phyloP scores from a whole-genome alignment of 2,888 invertebrate genomes.

The Ptilodon capucinus region DNA sequence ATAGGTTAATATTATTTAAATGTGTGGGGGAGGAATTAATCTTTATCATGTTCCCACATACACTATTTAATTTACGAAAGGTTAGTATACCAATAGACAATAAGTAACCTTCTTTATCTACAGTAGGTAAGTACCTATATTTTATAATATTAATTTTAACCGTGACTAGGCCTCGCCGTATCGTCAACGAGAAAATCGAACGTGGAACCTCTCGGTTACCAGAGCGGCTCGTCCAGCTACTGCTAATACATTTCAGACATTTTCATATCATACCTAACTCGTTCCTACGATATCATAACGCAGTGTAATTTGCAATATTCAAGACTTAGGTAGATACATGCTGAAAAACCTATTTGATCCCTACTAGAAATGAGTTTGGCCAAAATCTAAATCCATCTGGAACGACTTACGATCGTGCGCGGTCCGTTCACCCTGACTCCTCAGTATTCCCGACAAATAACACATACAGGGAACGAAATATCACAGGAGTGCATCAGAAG shows the following conservation, averaged over 20 bases:
- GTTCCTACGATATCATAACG: constrained; percentile 2
- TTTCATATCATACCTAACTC: neutral
- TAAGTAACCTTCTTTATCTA: no score
- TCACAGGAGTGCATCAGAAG: no score
- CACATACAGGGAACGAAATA: constrained; percentile 5
- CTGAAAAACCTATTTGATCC: constrained; percentile 27
- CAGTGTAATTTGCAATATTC: constrained; percentile 16
- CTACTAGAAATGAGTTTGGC: constrained; percentile 20
- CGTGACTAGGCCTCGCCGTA: no score
- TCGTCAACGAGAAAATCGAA: no score
- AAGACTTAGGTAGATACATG: neutral
- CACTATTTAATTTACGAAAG: neutral
- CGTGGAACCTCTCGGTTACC: no score
- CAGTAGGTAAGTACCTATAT: no score
- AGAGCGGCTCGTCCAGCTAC: no score
- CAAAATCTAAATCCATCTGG: constrained; percentile 21
- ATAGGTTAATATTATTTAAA: constrained; percentile 8
- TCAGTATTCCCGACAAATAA: constrained; percentile 21
- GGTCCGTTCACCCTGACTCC: constrained; percentile 18
- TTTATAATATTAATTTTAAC: no score
- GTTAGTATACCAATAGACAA: no score
- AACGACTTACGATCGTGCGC: constrained; percentile 12
- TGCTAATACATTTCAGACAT: no score
- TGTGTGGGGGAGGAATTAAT: neutral
- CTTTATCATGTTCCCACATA: neutral